Base-by-base conservation (phyloP, 2,113 vertebrate species). In the Pygoscelis adeliae region DNA sequence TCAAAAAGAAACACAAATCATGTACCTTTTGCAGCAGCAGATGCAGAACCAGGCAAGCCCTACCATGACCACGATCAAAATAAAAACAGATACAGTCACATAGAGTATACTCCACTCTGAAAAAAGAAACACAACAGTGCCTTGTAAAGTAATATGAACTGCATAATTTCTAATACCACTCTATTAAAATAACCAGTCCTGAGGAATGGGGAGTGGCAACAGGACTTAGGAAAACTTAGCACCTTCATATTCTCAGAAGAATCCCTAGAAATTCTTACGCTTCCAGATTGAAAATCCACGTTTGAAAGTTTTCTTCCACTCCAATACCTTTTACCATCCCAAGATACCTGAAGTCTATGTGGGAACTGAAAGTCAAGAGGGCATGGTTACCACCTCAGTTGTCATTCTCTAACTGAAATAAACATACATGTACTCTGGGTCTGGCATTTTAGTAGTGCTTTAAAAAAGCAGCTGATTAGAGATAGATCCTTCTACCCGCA, bases 91-190 rank as follows among this genome's bases (percentile, higher is more conserved):
- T 20, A 99, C 91, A 38, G 98, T 97, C 88, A 99, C 98, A 38
- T 98, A 99, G 76, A 99, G 98, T n/a, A 99, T 94, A 55, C 98
- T 99, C 99, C 99, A 99, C 78, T 99, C 99, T 99, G 98, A 95
- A 97, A 91, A 83, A 95, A 77, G 70, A 91, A 66, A 83, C 14
- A 87, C 3, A 69, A 56, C 36, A 65, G 38, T 11, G 12, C 8
- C 78, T 73, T 81, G 40, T 94, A 53, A 72, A 73, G 34, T 27
- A 69, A 30, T 30, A 63, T 4, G 5, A 62, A 47, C 3, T 69
- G 10, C 32, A 5, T 18, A 53, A 92, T n/a, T 88, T 91, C 47
- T 70, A 90, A 71, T 19, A 59, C 11, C 69, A 65, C 19, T 36
- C 16, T 30, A 44, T 25, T 79, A 84, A 71, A 92, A 87, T 14